phyloP scores from a whole-genome alignment of 2,113 vertebrate species.

The Crotalus helleri region DNA sequence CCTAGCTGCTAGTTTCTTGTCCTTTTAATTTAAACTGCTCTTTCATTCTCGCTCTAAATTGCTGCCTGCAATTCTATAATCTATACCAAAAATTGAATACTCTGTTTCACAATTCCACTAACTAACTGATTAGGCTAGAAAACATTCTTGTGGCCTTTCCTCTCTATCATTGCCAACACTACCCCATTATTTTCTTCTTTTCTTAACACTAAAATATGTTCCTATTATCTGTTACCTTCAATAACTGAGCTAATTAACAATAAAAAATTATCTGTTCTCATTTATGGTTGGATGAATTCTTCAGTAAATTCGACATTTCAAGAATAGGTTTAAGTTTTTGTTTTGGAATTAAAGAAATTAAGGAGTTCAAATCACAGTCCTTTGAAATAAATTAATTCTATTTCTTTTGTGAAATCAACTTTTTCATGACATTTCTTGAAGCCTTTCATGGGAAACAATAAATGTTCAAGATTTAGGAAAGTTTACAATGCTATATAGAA shows the following conservation, averaged over 20 bases:
- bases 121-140: constrained; percentile 14
- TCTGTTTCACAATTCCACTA: background rate
- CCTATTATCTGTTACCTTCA: constrained; percentile 38
- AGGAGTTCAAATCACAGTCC: background rate
- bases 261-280: constrained; percentile 33
- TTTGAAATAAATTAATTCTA: background rate
- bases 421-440: background rate
- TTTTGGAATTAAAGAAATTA: background rate
- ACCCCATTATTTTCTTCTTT: constrained; percentile 49
- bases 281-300: background rate
- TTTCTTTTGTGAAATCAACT: background rate
- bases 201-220: constrained; percentile 39
- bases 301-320: constrained; percentile 29
- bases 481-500: background rate
- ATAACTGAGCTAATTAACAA: constrained; percentile 14
- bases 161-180: background rate
- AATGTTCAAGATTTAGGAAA: background rate
- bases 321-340: background rate
- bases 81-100: background rate
- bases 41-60: background rate
- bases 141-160: background rate
- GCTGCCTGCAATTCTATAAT: background rate
- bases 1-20: background rate
- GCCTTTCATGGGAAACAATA: background rate
- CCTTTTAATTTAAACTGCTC: background rate